Base-by-base conservation (phyloP, 2,113 vertebrate genomes). In the Chionodraco myersi region DNA sequence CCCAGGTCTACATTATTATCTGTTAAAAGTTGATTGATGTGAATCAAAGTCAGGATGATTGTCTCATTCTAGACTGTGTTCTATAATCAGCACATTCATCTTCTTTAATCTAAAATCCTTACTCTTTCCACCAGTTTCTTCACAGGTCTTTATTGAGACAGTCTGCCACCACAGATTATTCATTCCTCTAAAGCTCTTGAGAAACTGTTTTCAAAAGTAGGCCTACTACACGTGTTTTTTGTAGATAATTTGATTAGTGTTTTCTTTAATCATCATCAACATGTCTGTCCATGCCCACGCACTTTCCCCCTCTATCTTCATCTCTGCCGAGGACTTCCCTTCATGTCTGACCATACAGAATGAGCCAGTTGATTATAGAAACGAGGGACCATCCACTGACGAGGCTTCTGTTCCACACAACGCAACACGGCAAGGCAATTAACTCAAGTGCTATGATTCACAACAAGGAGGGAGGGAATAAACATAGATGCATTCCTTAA, bases 371-470 rank as follows among this genome's bases (percentile, higher is more conserved):
- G 66, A 86, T 80, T 67, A 58, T 68, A 47, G 72, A 77, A 63
- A 47, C 66, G 57, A 86, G 78, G 78, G 62, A 77, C 65, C 61
- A 72, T 86, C 78, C 41, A 66, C 30, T 91, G 80, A 91, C 89
- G 89, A 89, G 83, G 79, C 54, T 62, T 75, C 52, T 79, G 81
- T 64, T 75, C 82, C 77, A 75, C 75, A 88, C 72, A 81, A 52
- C 66, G 47, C 78, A 86, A 77, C 57, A n/a, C 18, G 62, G 64
- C 79, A 86, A 91, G 62, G 64, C 79, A 86, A 91, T 93, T 88
- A 90, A 84, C 70, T 93, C 71, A 77, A 93, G 90, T 48, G 71
- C 72, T n/a, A 3, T 89, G 87, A 92, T 67, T 90, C 91, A 89
- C 67, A 18, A 12, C 30, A 51, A 58, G 21, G 47, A 83, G 57